Evolutionary conservation across 2,888 invertebrate genomes (phyloP).

Genomic region (Coelopa pilipes): DNA sequence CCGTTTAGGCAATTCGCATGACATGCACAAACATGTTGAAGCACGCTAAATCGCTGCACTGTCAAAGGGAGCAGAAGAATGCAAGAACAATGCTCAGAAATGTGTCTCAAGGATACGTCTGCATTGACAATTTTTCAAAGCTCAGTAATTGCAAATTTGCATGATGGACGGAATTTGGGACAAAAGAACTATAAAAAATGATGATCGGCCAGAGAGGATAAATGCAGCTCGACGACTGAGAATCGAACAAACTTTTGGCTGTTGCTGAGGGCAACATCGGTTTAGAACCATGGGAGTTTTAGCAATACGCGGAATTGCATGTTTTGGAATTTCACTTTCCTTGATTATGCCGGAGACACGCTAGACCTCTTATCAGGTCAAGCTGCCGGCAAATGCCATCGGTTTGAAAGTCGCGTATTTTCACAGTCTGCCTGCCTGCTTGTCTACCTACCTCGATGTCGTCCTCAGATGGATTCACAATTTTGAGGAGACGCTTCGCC

Average conservation of each 20-base stretch:
- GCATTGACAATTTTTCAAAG: no score
- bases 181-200: background rate
- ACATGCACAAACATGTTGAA: background rate
- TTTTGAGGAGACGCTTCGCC: slow-evolving; percentile 69
- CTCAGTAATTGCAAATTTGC: no score
- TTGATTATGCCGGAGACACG: background rate
- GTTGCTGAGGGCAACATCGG: slow-evolving; percentile 11
- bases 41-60: background rate
- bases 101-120: no score
- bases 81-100: no score
- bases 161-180: background rate
- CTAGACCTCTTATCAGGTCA: background rate
- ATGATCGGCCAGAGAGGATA: background rate
- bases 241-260: slow-evolving; percentile 25
- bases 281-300: slow-evolving; percentile 4
- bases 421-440: no score
- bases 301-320: slow-evolving; percentile 2
- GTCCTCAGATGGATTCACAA: slow-evolving; percentile 71
- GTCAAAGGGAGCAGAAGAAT: no score
- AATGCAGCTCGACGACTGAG: background rate
- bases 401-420: background rate
- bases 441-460: slow-evolving; percentile 65
- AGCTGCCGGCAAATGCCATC: background rate
- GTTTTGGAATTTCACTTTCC: slow-evolving; percentile 18
- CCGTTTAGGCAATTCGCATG: background rate